Conservation (phyloP, 2,797 vertebrate species). For the Diplodus puntazzo region DNA sequence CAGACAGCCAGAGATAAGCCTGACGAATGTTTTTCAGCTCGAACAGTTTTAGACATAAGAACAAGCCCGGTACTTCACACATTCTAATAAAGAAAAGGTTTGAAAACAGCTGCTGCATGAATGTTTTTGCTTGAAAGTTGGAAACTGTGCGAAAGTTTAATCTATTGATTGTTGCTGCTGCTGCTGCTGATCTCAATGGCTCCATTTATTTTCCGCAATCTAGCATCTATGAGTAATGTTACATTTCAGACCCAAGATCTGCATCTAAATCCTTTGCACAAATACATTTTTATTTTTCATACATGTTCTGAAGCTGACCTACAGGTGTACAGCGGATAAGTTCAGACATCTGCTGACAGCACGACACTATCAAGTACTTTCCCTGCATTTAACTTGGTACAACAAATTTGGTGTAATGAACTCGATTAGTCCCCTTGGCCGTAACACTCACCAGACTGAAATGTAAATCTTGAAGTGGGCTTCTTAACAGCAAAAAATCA, state of each 20-base stretch:
- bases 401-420: conserved; percentile 21
- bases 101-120: background rate
- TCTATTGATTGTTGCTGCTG: background rate
- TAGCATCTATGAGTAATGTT: background rate
- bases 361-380: background rate
- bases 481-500: conserved; percentile 2
- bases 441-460: conserved; percentile 9
- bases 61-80: conserved; percentile 3
- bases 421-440: conserved; percentile 7
- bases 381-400: background rate
- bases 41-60: conserved; percentile 25
- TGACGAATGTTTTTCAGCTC: conserved; percentile 59
- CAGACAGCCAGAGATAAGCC: conserved; percentile 67
- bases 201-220: background rate
- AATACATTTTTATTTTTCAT: background rate
- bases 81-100: background rate
- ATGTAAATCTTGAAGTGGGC: conserved; percentile 1
- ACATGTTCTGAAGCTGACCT: background rate
- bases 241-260: background rate
- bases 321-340: background rate
- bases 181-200: background rate
- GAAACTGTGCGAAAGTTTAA: background rate
- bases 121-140: background rate
- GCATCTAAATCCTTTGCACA: background rate
- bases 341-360: conserved; percentile 2